Evolutionary conservation across 2,888 invertebrate genomes (phyloP).

Genomic region (Gandaritis pyraliata): DNA sequence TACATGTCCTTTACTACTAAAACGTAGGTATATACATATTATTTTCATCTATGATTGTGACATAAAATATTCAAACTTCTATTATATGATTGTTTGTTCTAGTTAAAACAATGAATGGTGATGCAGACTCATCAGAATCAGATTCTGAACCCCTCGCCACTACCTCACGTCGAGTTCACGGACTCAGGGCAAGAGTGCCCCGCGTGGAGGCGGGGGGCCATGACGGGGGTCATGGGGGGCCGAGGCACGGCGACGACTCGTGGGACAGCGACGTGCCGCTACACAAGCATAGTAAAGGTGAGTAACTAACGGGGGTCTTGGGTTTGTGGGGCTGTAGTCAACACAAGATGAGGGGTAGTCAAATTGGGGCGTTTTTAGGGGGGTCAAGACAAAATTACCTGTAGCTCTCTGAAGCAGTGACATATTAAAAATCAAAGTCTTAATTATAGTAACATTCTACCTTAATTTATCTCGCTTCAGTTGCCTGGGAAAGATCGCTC

Average conservation of each 20-base stretch:
- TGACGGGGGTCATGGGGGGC: background rate
- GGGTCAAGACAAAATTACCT: no score
- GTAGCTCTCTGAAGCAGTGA: no score
- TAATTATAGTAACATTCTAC: no score
- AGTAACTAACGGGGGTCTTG: background rate
- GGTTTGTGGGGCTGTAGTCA: background rate
- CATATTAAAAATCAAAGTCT: no score
- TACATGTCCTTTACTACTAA: no score
- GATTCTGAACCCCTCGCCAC: constrained; percentile 64
- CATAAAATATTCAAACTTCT: no score
- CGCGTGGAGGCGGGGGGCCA: background rate
- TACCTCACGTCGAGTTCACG: constrained; percentile 60
- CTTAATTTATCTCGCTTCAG: no score
- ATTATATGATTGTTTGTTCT: background rate
- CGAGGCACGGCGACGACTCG: constrained; percentile 48
- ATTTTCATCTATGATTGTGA: no score
- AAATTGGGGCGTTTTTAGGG: no score
- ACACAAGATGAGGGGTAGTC: no score
- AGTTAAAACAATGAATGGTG: constrained; percentile 29
- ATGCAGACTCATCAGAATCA: constrained; percentile 45
- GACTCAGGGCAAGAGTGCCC: constrained; percentile 23
- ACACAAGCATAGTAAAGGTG: constrained; percentile 61
- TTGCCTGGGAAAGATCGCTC: no score
- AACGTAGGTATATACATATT: no score
- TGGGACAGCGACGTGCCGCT: constrained; percentile 75